Evolutionary conservation across 2,797 vertebrate species (phyloP).

Genomic region (Hylomyscus alleni): DNA sequence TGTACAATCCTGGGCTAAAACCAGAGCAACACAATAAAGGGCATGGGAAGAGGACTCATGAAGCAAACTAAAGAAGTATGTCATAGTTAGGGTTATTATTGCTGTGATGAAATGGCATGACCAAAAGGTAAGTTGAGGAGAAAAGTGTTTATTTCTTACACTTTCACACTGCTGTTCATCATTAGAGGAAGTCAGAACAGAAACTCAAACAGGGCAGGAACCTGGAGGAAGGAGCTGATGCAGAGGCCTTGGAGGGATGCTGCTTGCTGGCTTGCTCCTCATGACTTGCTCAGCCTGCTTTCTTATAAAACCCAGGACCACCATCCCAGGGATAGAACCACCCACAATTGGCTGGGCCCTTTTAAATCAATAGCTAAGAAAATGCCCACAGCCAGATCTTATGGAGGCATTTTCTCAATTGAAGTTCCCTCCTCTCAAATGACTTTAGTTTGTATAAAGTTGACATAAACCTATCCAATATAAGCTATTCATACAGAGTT

Average conservation of each 20-base stretch:
- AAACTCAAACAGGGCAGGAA: background rate
- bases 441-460: background rate
- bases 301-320: background rate
- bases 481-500: background rate
- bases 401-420: background rate
- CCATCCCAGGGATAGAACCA: background rate
- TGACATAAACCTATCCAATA: background rate
- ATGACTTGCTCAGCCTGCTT: background rate
- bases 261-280: background rate
- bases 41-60: background rate
- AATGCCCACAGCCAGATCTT: background rate
- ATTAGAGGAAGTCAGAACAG: background rate
- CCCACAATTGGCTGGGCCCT: background rate
- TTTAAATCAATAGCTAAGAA: background rate
- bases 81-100: background rate
- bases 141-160: background rate
- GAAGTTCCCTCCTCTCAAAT: background rate
- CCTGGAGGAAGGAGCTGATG: background rate
- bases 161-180: background rate
- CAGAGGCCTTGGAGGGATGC: background rate
- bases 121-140: background rate
- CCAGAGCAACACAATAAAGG: background rate
- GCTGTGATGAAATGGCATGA: background rate
- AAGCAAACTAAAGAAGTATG: background rate
- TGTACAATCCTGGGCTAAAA: background rate